These are phyloP conservation scores for Percopsis omiscomaycus DNA, from an alignment of 2,797 vertebrate genomes.

Conservation along the genomic window DNA sequence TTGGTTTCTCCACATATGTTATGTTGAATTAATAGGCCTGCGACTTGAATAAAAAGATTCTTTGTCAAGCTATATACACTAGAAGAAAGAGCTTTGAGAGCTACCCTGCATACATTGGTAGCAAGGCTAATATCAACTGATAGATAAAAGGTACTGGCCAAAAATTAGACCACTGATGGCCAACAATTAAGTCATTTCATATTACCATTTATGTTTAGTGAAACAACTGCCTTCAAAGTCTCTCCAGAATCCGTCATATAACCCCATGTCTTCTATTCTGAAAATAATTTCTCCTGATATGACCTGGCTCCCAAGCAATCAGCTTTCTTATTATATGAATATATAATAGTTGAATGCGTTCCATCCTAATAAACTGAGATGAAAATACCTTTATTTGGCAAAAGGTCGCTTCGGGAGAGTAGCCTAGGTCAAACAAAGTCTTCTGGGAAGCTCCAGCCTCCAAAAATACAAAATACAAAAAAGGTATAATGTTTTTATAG, in stretches of 20 bases:
- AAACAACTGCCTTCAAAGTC: constrained; percentile 1
- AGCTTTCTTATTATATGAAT: constrained; percentile 29
- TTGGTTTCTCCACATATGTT: constrained; percentile 20
- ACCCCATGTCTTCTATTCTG: neutral
- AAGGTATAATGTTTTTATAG: constrained; percentile 42
- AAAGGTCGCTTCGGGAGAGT: constrained; percentile 32
- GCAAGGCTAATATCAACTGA: neutral
- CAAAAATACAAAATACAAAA: constrained; percentile 67
- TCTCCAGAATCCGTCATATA: neutral
- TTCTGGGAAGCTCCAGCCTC: constrained; percentile 55
- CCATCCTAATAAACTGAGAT: constrained; percentile 52
- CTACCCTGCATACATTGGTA: constrained; percentile 5
- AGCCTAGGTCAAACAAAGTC: constrained; percentile 29
- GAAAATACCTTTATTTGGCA: constrained; percentile 25
- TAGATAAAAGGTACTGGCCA: constrained; percentile 24
- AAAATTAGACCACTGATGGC: constrained; percentile 17
- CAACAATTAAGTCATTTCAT: neutral
- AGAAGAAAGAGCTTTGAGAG: constrained; percentile 43
- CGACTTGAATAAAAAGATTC: constrained; percentile 28
- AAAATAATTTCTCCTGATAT: constrained; percentile 19
- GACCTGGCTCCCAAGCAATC: constrained; percentile 28
- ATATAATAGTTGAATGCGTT: constrained; percentile 46
- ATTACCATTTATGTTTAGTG: neutral
- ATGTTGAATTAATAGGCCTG: constrained; percentile 38
- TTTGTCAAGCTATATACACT: constrained; percentile 25